These are phyloP conservation scores for Hyperoodon ampullatus DNA, from an alignment of 2,113 vertebrate species.

Conservation along the genomic window DNA sequence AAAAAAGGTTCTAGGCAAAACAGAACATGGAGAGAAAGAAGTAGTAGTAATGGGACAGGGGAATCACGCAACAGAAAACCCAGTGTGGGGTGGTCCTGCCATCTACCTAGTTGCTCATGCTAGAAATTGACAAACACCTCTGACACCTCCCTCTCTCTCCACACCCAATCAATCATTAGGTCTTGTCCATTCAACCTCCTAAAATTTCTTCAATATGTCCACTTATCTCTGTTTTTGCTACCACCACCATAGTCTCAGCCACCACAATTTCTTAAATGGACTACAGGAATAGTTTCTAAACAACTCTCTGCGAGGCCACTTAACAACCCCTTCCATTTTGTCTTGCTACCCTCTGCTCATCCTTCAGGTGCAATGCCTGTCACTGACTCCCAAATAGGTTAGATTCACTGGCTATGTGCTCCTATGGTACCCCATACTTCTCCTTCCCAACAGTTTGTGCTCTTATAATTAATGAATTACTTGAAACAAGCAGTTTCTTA, in stretches of 20 bases:
- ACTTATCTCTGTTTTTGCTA: conserved; percentile 17
- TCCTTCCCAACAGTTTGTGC: background rate
- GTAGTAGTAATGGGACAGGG: background rate
- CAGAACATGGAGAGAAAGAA: background rate
- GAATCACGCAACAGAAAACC: background rate
- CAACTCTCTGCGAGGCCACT: background rate
- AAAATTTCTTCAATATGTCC: conserved; percentile 19
- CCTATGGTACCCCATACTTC: background rate
- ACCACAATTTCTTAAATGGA: background rate
- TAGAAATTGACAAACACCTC: background rate
- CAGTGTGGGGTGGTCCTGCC: background rate
- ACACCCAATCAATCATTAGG: background rate
- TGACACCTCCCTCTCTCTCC: background rate
- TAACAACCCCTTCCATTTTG: background rate
- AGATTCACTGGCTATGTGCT: background rate
- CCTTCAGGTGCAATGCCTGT: background rate
- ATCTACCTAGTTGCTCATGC: background rate
- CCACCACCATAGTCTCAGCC: background rate
- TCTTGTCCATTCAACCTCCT: background rate
- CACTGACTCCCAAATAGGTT: background rate
- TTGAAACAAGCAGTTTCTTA: background rate
- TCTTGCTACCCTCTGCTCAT: background rate
- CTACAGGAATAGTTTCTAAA: background rate
- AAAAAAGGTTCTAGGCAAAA: background rate
- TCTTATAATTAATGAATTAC: background rate